Evolutionary conservation across 2,888 invertebrate species (phyloP).

Genomic region (Chymomyza procnemis): DNA sequence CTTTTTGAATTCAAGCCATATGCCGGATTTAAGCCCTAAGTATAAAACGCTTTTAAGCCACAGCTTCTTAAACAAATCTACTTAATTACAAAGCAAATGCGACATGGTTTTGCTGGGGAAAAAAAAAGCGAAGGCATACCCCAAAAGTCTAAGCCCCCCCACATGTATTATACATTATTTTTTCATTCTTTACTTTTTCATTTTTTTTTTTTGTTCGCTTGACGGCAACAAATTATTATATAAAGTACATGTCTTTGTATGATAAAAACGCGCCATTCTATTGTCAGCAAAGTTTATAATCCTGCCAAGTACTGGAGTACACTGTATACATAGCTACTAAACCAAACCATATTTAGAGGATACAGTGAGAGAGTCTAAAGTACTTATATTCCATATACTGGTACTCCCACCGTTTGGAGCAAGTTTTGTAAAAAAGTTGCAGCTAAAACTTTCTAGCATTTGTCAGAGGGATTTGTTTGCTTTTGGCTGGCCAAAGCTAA

Average conservation of each 20-base stretch:
- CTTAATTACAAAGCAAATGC: not conserved
- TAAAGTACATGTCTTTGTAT: not conserved
- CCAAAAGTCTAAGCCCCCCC: not conserved
- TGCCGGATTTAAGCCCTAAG: not conserved
- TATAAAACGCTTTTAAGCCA: not conserved
- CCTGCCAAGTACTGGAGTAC: not conserved
- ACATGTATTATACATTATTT: not conserved
- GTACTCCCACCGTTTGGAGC: slow-evolving; percentile 16
- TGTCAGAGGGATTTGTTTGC: slow-evolving; percentile 72
- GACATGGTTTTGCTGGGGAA: not conserved
- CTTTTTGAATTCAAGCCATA: no score
- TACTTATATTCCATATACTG: slow-evolving; percentile 36
- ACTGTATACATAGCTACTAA: not conserved
- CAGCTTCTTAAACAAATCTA: not conserved
- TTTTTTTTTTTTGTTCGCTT: not conserved
- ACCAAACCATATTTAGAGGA: not conserved
- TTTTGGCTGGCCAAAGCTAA: slow-evolving; percentile 44
- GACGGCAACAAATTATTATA: not conserved
- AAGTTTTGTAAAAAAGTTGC: slow-evolving; percentile 48
- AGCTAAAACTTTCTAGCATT: slow-evolving; percentile 68
- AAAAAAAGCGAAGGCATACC: not conserved
- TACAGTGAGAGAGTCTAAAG: slow-evolving; percentile 14
- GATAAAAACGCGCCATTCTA: not conserved
- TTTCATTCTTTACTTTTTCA: no score
- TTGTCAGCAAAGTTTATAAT: not conserved